phyloP scores from a whole-genome alignment of 2,113 vertebrate genomes.

The Ploceus nigricollis region DNA sequence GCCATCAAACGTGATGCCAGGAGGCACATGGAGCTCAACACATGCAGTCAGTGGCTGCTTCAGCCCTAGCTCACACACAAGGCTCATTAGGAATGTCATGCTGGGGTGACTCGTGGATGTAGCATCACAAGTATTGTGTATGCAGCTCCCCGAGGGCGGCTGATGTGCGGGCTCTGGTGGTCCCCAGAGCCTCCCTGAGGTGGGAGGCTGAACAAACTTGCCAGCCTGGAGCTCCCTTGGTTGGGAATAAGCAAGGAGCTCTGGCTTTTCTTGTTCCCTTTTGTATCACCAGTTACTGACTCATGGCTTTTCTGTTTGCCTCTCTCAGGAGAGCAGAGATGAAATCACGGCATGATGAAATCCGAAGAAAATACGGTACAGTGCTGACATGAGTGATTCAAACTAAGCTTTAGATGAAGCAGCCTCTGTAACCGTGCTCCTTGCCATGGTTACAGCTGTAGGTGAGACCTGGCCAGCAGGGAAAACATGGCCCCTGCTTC shows the following conservation, averaged over 20 bases:
- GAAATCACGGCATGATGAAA: slow-evolving; percentile 90
- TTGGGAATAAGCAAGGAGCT: not conserved
- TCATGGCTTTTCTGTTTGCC: not conserved
- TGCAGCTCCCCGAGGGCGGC: rapidly evolving
- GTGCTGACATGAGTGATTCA: not conserved
- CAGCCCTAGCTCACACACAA: not conserved
- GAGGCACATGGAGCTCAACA: not conserved
- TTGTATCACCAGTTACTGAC: not conserved
- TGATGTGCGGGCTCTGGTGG: not conserved
- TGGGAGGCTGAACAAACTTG: not conserved
- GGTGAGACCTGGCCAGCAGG: not conserved
- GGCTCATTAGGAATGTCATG: not conserved
- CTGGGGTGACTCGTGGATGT: not conserved
- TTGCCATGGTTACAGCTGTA: not conserved
- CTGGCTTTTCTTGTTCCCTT: not conserved
- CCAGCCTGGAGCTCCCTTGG: not conserved
- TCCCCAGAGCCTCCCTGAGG: not conserved
- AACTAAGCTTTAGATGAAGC: not conserved
- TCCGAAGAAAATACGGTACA: slow-evolving; percentile 93
- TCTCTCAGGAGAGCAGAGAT: slow-evolving; percentile 85
- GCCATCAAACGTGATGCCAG: rapidly evolving
- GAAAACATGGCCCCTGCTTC: not conserved
- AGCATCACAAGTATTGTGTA: not conserved
- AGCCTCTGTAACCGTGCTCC: not conserved
- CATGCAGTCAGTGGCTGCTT: not conserved